Conservation (phyloP, 2,888 invertebrate species). For the Acronicta psi region DNA sequence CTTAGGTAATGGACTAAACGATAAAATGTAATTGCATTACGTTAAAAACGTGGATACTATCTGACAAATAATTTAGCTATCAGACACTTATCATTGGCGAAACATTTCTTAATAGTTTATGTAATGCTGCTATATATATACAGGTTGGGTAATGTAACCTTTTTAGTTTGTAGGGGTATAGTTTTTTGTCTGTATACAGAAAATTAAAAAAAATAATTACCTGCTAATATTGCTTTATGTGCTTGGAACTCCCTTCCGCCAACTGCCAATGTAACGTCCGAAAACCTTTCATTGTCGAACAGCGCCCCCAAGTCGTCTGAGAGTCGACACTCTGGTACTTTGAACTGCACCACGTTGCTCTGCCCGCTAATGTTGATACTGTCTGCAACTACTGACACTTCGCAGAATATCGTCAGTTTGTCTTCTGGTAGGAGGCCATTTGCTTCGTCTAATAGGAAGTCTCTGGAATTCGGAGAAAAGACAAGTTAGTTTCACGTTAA, state of each 20-base stretch:
- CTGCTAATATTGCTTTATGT: slow-evolving; percentile 99
- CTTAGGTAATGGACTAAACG: neutral
- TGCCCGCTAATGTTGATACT: slow-evolving; percentile 99
- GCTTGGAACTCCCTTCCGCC: slow-evolving; percentile 97
- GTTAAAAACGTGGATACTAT: slow-evolving; percentile 2
- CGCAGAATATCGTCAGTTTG: slow-evolving; percentile 99
- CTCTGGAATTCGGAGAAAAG: slow-evolving; percentile 88
- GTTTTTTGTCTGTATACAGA: neutral
- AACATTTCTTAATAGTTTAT: slow-evolving; percentile 4
- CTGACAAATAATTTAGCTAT: slow-evolving; percentile 1
- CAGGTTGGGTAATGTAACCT: too few relatives aligned
- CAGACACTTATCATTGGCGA: neutral
- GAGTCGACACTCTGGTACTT: slow-evolving; percentile 97
- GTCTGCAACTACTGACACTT: slow-evolving; percentile 98
- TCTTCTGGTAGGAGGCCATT: slow-evolving; percentile 99
- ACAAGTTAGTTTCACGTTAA: slow-evolving; percentile 5
- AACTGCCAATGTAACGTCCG: slow-evolving; percentile 98
- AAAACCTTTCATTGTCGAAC: slow-evolving; percentile 99
- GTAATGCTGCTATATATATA: too few relatives aligned
- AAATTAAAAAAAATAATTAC: slow-evolving; percentile 75
- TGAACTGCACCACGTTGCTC: slow-evolving; percentile 99
- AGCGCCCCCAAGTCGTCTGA: slow-evolving; percentile 98
- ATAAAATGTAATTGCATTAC: slow-evolving; percentile 14
- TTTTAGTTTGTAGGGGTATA: too few relatives aligned
- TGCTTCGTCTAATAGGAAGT: slow-evolving; percentile 99